These are phyloP conservation scores for Stenichneumon culpator DNA, from an alignment of 2,888 invertebrate species.

Conservation along the genomic window DNA sequence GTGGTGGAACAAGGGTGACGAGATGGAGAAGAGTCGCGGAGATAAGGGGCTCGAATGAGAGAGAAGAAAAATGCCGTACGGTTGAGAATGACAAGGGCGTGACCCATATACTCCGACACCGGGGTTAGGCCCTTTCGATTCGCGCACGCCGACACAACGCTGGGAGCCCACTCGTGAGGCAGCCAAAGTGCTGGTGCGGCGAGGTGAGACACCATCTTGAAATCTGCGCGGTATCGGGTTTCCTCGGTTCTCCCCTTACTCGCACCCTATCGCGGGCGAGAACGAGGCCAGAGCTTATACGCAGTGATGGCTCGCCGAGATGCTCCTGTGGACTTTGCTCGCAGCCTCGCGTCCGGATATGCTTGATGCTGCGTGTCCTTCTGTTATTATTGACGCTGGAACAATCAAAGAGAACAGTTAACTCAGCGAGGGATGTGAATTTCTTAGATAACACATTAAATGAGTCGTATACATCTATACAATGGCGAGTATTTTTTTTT, in stretches of 20 bases:
- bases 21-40: constrained; percentile 28
- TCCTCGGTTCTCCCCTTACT: constrained; percentile 31
- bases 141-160: not conserved
- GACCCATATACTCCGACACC: not conserved
- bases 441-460: not conserved
- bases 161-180: constrained; percentile 16
- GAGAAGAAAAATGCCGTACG: constrained; percentile 7
- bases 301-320: not conserved
- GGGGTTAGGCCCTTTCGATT: not conserved
- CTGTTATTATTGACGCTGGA: not conserved
- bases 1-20: constrained; percentile 34
- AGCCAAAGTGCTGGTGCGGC: constrained; percentile 58
- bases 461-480: not conserved
- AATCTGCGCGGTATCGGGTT: constrained; percentile 64
- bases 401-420: constrained; percentile 21
- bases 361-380: not conserved
- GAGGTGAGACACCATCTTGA: constrained; percentile 65
- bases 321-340: constrained; percentile 23
- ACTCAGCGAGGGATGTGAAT: constrained; percentile 17
- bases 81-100: not conserved
- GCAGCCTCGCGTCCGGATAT: constrained; percentile 7
- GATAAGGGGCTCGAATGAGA: constrained; percentile 40
- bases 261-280: constrained; percentile 21
- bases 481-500: no score
- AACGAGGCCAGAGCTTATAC: constrained; percentile 47